Evolutionary conservation across 1,140 invertebrate species (phyloP), one percentile per base, ranked within the genome.

Genomic region (Cydia amplana): DNA sequence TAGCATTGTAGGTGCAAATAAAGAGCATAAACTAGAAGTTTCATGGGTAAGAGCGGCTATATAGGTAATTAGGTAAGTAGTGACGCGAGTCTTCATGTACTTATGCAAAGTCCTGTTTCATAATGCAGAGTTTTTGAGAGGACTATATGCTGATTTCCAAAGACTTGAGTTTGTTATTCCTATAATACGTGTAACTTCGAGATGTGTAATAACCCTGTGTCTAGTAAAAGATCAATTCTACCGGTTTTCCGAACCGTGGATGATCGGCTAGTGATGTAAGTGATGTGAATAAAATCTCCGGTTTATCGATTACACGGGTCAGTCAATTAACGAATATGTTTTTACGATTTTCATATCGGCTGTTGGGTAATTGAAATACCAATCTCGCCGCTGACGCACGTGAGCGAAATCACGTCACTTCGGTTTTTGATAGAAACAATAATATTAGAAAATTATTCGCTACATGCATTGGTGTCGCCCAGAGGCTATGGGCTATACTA

Each of bases 261-360:
- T 60, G 55, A n/a, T 60, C 20, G 18, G 9, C 1, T 23, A 23
- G 55, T 60, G 55, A 40, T 40, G 36, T 7, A 40, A 10, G 7
- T 40, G 36, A 60, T 60, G 55, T 9, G 32, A 70, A 40, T 18
- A 70, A 70, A n/a, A 40, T 70, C 32, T n/a, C n/a, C 23, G 65
- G 65, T 70, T 43, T 81, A 79, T 78, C 79, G 77, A 82, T 82
- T 83, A 79, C 70, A 79, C 76, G 79, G 78, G 67, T 78, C 70
- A 81, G 79, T 72, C 79, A 86, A 85, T 85, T 85, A 82, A 77
- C 75, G 80, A 82, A 82, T 82, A 84, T 65, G 77, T 81, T 85
- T 84, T 86, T 87, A 84, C 85, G 82, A 83, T 81, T 82, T 83
- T 83, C 80, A 55, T 85, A 86, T 84, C 83, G 83, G 67, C 65